These are phyloP conservation scores for Hyles lineata DNA, from an alignment of 2,888 invertebrate species.

Conservation along the genomic window DNA sequence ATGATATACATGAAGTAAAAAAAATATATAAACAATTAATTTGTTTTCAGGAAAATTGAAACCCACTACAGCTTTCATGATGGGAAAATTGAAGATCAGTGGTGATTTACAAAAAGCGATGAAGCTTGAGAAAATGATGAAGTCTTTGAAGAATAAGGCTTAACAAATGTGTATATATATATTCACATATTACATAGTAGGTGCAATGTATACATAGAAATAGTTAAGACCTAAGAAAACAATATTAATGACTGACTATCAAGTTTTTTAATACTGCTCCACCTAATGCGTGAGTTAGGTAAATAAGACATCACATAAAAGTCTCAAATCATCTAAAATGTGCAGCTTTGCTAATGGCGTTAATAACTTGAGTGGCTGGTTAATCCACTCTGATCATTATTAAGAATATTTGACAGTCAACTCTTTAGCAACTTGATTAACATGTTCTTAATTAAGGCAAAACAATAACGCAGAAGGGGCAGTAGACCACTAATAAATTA, in stretches of 20 bases:
- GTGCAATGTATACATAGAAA: slow-evolving; percentile 19
- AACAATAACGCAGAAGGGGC: no score
- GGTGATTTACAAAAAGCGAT: slow-evolving; percentile 97
- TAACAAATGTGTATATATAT: slow-evolving; percentile 45
- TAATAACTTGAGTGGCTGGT: no score
- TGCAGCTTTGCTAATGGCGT: no score
- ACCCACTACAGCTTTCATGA: slow-evolving; percentile 97
- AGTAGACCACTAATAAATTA: neutral
- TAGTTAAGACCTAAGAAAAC: neutral
- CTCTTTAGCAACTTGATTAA: no score
- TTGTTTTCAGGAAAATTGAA: slow-evolving; percentile 90
- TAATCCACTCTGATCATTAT: no score
- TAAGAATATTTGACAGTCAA: no score
- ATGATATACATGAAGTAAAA: neutral
- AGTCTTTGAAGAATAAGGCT: slow-evolving; percentile 88
- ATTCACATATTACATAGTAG: slow-evolving; percentile 20
- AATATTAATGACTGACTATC: neutral
- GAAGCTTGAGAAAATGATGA: slow-evolving; percentile 96
- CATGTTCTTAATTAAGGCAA: no score
- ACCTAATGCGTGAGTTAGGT: no score
- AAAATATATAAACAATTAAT: neutral
- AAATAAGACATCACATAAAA: no score
- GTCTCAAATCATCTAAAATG: no score
- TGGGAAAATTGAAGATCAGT: slow-evolving; percentile 96
- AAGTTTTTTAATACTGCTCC: neutral